These are phyloP conservation scores for Danionella cerebrum DNA, from an alignment of 2,113 vertebrate species.

Conservation along the genomic window DNA sequence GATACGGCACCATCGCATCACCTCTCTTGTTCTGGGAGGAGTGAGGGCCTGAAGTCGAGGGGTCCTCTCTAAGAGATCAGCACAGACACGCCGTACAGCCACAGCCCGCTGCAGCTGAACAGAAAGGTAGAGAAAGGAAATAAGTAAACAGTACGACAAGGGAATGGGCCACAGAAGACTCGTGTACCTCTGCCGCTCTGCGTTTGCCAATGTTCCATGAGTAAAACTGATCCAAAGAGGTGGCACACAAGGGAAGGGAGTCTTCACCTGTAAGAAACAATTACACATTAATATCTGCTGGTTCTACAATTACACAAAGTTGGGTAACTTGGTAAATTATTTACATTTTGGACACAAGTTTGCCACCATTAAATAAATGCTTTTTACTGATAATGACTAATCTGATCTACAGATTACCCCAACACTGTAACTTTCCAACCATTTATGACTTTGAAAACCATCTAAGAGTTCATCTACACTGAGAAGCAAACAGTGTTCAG, in stretches of 20 bases:
- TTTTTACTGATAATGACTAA: too few relatives aligned
- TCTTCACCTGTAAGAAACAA: conserved; percentile 70
- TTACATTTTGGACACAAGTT: too few relatives aligned
- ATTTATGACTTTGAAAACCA: too few relatives aligned
- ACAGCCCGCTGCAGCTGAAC: conserved; percentile 88
- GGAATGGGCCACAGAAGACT: background rate
- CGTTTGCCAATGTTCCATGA: conserved; percentile 97
- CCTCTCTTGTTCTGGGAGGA: conserved; percentile 83
- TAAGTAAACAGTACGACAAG: too few relatives aligned
- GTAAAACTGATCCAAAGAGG: conserved; percentile 87
- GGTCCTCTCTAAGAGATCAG: conserved; percentile 82
- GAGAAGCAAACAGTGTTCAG: too few relatives aligned
- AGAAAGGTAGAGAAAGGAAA: background rate
- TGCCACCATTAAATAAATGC: too few relatives aligned
- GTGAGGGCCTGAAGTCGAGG: conserved; percentile 77
- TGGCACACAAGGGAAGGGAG: conserved; percentile 82
- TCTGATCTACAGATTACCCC: too few relatives aligned
- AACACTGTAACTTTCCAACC: too few relatives aligned
- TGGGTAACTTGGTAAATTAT: too few relatives aligned
- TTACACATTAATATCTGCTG: background rate
- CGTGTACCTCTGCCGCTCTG: conserved; percentile 85
- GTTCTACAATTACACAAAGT: background rate
- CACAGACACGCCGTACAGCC: conserved; percentile 80
- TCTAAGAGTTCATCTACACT: too few relatives aligned
- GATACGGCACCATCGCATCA: conserved; percentile 90